These are phyloP conservation scores for Aleiodes alternator DNA, from an alignment of 2,888 invertebrate species.

Conservation along the genomic window DNA sequence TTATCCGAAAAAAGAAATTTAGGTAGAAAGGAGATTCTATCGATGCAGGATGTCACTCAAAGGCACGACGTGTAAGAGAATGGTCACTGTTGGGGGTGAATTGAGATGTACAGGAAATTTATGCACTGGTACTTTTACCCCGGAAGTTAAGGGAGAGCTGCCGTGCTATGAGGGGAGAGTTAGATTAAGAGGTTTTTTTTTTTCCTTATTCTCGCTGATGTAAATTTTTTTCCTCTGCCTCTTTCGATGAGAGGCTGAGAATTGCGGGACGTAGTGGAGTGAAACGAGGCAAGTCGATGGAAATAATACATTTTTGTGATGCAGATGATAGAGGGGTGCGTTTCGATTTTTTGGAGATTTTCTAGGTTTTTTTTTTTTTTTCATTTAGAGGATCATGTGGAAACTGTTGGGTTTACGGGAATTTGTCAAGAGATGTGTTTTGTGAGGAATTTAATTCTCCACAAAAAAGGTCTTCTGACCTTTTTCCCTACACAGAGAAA, in stretches of 20 bases:
- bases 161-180: slow-evolving; percentile 12
- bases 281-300: too few relatives aligned
- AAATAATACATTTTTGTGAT: too few relatives aligned
- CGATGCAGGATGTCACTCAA: slow-evolving; percentile 47
- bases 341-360: too few relatives aligned
- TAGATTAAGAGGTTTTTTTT: slow-evolving; percentile 24
- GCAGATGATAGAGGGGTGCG: too few relatives aligned
- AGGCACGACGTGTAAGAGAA: slow-evolving; percentile 50
- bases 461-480: too few relatives aligned
- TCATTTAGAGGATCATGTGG: too few relatives aligned
- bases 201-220: neutral
- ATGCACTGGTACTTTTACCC: slow-evolving; percentile 68
- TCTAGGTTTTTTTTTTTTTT: too few relatives aligned
- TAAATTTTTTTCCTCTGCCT: neutral
- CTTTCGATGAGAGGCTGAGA: neutral
- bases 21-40: neutral
- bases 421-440: too few relatives aligned
- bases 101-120: slow-evolving; percentile 71
- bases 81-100: slow-evolving; percentile 54
- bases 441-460: too few relatives aligned
- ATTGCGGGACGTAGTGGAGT: neutral
- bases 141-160: slow-evolving; percentile 57
- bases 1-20: slow-evolving; percentile 23
- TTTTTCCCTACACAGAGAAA: too few relatives aligned
- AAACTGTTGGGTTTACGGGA: too few relatives aligned